Conservation (phyloP, 1,140 invertebrate species). For the Bathynomus jamesi region DNA sequence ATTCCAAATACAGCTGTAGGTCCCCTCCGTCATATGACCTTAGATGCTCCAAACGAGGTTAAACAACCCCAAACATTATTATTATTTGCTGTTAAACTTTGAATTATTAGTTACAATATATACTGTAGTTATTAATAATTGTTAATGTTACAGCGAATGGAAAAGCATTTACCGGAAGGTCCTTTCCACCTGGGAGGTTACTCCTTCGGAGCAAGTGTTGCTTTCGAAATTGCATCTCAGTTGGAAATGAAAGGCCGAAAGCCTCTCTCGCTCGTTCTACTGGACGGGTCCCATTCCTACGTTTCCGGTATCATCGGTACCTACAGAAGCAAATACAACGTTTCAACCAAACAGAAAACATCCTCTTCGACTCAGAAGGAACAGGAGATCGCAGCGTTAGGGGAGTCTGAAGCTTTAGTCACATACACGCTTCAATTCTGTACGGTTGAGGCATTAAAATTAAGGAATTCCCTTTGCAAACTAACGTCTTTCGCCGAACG, state of each 20-base stretch:
- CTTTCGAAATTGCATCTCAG: constrained; percentile 83
- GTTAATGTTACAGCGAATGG: constrained; percentile 57
- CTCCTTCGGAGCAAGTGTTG: constrained; percentile 85
- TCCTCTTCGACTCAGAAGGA: constrained; percentile 42
- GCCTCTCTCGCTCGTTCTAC: constrained; percentile 58
- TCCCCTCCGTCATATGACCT: too few relatives aligned
- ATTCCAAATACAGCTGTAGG: too few relatives aligned
- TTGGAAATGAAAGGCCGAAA: constrained; percentile 60
- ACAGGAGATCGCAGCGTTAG: constrained; percentile 24
- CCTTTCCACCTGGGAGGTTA: constrained; percentile 85
- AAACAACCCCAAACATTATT: too few relatives aligned
- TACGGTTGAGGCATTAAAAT: constrained; percentile 63
- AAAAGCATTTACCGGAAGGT: constrained; percentile 64
- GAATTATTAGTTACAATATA: too few relatives aligned
- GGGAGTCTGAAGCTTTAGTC: constrained; percentile 63
- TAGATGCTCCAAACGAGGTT: too few relatives aligned
- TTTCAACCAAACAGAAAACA: constrained; percentile 22
- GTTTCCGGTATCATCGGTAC: constrained; percentile 67
- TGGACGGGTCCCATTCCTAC: constrained; percentile 89
- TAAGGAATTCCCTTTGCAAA: constrained; percentile 42
- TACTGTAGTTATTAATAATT: too few relatives aligned
- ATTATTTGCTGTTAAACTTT: too few relatives aligned
- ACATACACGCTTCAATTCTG: constrained; percentile 74
- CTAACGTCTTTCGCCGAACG: constrained; percentile 42
- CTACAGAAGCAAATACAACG: constrained; percentile 52